Evolutionary conservation across 2,797 vertebrate species (phyloP).

Genomic region (Coregonus sp.): DNA sequence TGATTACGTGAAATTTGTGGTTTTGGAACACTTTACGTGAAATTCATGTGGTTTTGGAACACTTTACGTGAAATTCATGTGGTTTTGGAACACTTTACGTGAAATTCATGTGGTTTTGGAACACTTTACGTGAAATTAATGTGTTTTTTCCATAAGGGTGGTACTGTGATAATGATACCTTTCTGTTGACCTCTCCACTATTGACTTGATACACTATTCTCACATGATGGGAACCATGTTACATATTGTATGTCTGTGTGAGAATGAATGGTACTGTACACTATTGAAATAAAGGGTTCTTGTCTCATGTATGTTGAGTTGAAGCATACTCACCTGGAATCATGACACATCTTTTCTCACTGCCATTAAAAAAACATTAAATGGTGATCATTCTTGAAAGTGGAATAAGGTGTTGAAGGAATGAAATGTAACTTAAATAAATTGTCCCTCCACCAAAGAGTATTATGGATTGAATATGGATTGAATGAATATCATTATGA

Average conservation of each 20-base stretch:
- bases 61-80: too few species aligned
- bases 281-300: background rate
- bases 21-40: too few species aligned
- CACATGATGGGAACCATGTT: slow-evolving; percentile 11
- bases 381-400: slow-evolving; percentile 12
- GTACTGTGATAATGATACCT: slow-evolving; percentile 31
- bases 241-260: background rate
- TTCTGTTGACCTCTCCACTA: slow-evolving; percentile 22
- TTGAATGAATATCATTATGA: slow-evolving; percentile 4
- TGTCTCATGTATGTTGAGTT: background rate
- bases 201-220: slow-evolving; percentile 9
- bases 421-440: background rate
- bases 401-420: background rate
- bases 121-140: too few species aligned
- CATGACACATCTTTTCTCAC: background rate
- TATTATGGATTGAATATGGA: slow-evolving; percentile 29
- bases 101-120: too few species aligned
- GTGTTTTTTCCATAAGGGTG: too few species aligned
- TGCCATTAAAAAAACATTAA: background rate
- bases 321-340: background rate
- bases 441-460: slow-evolving; percentile 8
- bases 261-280: background rate
- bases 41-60: too few species aligned
- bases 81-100: too few species aligned
- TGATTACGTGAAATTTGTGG: too few species aligned